Evolutionary conservation across 2,797 vertebrate genomes (phyloP), one percentile per base, ranked within the genome.

Genomic region (Myoxocephalus aenaeus): DNA sequence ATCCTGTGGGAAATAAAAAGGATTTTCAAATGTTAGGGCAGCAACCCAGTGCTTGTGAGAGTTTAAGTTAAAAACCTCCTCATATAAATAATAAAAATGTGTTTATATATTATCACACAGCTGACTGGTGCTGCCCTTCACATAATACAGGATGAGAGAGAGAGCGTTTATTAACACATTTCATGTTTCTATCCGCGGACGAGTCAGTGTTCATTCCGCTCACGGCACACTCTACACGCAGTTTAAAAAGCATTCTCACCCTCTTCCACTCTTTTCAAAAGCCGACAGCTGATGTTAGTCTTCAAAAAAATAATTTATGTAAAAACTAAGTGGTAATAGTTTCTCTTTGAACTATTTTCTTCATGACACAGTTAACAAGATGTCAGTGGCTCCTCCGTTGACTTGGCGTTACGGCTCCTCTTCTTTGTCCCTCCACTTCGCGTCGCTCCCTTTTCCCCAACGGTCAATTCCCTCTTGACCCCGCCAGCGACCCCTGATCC

Each of bases 41-140:
- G 94, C 93, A 79, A 90, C 84, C 81, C 90, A 90, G 93, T 84
- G 87, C 92, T 91, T 91, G 92, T 92, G 92, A 92, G 91, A 93
- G 92, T 92, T 93, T 94, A 94, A 94, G 94, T 95, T 95, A 95
- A 95, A 96, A 95, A 95, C 91, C 93, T 95, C 92, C 93, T 94
- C 90, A 95, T 96, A 95, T 96, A 96, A 96, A 96, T 96, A 96
- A 95, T 96, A 95, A 95, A 96, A 96, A 96, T 94, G 94, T 93
- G 91, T 94, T 91, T 94, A 94, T 94, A 95, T 95, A 95, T 93
- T 94, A 94, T 92, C 93, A 92, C 93, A 94, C 78, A 88, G 92
- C 89, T 70, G 86, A 85, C 92, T 80, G 87, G 85, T 81, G 92
- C 90, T 92, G 92, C 93, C 92, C 91, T 86, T 88, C 85, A 87